A percentile compares a stretch with the other conserved stretches of the same genome.
These are phyloP conservation scores for Calliphora vomitoria DNA, from an alignment of 2,888 invertebrate genomes.

Conservation along the genomic window DNA sequence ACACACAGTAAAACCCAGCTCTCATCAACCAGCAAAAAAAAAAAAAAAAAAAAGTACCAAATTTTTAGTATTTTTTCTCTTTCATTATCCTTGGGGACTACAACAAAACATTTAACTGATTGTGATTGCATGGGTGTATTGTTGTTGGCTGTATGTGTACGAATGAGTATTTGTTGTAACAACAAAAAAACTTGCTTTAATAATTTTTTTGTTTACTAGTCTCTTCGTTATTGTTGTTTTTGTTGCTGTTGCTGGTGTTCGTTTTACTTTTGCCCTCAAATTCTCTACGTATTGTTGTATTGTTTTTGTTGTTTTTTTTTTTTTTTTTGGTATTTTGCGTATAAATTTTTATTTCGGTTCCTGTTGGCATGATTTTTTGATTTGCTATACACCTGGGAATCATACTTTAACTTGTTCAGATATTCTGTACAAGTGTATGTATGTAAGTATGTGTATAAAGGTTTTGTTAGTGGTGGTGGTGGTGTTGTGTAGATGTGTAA, in stretches of 20 bases:
- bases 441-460: conserved; percentile 10
- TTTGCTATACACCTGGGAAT: conserved; percentile 84
- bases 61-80: conserved; percentile 39
- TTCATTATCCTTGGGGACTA: conserved; percentile 71
- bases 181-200: conserved; percentile 42
- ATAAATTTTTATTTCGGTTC: conserved; percentile 62
- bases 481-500: conserved; percentile 1
- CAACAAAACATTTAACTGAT: conserved; percentile 75
- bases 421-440: not conserved
- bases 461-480: conserved; percentile 6
- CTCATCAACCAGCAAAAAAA: conserved; percentile 13
- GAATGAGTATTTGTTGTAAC: conserved; percentile 15
- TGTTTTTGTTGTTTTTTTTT: no score
- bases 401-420: conserved; percentile 25
- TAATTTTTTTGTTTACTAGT: conserved; percentile 20
- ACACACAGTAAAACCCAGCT: not conserved
- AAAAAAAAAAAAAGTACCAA: conserved; percentile 31
- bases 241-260: conserved; percentile 5
- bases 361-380: conserved; percentile 81
- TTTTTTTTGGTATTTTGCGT: conserved; percentile 50
- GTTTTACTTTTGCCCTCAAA: conserved; percentile 67
- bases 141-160: not conserved
- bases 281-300: not conserved
- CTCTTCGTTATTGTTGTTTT: not conserved
- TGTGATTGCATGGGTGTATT: conserved; percentile 58